Percentiles rank a stretch among this genome's conserved stretches.
These are phyloP conservation scores for Euzetes globulus DNA, from an alignment of 2,888 invertebrate genomes.

Conservation along the genomic window DNA sequence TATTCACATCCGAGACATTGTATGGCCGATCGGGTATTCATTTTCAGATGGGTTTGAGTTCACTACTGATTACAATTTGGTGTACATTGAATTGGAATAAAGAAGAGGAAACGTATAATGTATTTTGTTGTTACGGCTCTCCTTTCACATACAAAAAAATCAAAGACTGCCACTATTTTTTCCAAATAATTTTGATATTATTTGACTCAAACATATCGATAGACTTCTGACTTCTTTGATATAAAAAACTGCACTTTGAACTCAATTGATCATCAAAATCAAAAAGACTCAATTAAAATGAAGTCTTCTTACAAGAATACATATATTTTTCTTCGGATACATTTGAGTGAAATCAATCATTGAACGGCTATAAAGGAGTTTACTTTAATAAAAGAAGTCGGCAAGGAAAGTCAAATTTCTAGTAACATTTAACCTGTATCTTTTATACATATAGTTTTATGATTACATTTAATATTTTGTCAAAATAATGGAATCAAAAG, in stretches of 20 bases:
- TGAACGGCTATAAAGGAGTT: too few relatives aligned
- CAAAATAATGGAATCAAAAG: background rate
- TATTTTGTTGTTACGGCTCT: background rate
- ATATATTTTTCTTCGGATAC: too few relatives aligned
- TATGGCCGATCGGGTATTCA: background rate
- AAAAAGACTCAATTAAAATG: too few relatives aligned
- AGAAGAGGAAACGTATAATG: background rate
- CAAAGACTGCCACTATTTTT: background rate
- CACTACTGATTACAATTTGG: background rate
- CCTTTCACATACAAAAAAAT: background rate
- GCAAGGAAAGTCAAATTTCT: too few relatives aligned
- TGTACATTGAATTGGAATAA: background rate
- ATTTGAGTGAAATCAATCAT: too few relatives aligned
- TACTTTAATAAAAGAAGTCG: too few relatives aligned
- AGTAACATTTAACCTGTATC: too few relatives aligned
- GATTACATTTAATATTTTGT: too few relatives aligned
- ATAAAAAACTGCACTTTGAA: background rate
- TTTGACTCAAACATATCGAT: background rate
- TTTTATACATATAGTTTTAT: too few relatives aligned
- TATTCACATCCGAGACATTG: background rate
- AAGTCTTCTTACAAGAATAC: too few relatives aligned
- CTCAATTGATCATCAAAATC: background rate
- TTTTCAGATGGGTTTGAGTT: background rate
- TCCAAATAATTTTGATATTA: background rate
- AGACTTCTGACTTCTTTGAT: background rate